phyloP scores from a whole-genome alignment of 2,797 vertebrate genomes.

The Sciaenops ocellatus region DNA sequence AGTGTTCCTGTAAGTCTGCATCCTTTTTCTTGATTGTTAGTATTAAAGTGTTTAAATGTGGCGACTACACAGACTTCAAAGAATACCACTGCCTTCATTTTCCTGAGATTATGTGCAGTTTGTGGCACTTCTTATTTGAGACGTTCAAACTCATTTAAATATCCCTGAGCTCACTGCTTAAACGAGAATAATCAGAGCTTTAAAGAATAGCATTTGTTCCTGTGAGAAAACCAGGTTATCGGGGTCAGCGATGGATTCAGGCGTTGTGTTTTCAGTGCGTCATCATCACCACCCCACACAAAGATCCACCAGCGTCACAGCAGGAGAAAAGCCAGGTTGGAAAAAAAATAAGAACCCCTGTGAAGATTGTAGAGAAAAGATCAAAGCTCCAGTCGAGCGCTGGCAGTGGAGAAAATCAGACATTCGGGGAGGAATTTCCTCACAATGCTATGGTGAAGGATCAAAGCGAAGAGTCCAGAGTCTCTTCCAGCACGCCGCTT shows the following conservation, averaged over 20 bases:
- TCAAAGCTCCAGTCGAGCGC: not conserved
- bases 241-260: not conserved
- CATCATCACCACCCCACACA: not conserved
- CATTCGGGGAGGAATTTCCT: not conserved
- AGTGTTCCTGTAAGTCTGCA: too few relatives aligned
- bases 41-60: too few relatives aligned
- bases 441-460: not conserved
- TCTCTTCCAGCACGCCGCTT: not conserved
- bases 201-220: too few relatives aligned
- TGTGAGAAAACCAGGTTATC: not conserved
- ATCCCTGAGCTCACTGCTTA: too few relatives aligned
- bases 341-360: not conserved
- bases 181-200: not conserved
- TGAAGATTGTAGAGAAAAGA: not conserved
- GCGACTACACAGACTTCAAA: too few relatives aligned
- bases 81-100: too few relatives aligned
- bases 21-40: too few relatives aligned
- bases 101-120: too few relatives aligned
- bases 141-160: too few relatives aligned
- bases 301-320: not conserved
- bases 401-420: not conserved
- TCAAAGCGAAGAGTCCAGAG: conserved; percentile 9
- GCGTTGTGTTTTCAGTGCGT: not conserved
- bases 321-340: not conserved
- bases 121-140: too few relatives aligned